A percentile compares a stretch with the other conserved stretches of the same genome.
These are phyloP conservation scores for Tupaia tana DNA, from an alignment of 2,113 vertebrate genomes.

Conservation along the genomic window DNA sequence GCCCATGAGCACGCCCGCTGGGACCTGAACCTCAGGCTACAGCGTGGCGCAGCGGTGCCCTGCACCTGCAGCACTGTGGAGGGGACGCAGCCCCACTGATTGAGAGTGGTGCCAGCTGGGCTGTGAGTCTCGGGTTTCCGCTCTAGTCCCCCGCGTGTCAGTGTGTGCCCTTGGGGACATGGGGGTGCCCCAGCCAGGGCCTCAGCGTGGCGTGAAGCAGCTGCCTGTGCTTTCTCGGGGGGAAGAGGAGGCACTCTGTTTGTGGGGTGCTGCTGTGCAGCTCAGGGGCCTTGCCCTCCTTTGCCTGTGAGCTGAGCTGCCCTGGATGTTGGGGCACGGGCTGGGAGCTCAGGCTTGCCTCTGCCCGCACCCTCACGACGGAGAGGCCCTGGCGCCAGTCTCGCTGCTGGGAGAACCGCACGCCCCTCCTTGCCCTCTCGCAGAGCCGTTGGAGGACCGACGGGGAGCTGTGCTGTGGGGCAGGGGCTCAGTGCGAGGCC, in stretches of 20 bases:
- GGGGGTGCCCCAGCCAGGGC: too few relatives aligned
- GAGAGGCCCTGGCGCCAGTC: not conserved
- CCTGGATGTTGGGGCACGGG: not conserved
- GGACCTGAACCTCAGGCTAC: too few relatives aligned
- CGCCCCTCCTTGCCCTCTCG: too few relatives aligned
- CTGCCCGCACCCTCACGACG: not conserved
- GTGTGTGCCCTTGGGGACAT: too few relatives aligned
- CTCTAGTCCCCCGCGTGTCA: too few relatives aligned
- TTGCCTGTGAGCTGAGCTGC: not conserved
- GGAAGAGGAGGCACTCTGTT: not conserved
- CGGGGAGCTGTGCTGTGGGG: fast-evolving
- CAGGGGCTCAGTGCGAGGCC: not conserved
- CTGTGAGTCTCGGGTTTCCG: too few relatives aligned
- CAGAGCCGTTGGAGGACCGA: not conserved
- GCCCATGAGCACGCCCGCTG: too few relatives aligned
- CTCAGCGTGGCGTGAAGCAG: too few relatives aligned
- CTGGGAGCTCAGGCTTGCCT: not conserved
- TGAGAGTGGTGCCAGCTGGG: too few relatives aligned
- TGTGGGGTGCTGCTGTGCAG: not conserved
- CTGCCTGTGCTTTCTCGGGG: not conserved
- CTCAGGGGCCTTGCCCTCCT: not conserved
- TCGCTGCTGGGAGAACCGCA: fast-evolving
- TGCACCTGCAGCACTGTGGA: too few relatives aligned
- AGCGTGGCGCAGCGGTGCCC: too few relatives aligned
- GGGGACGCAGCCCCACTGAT: too few relatives aligned